Percentiles rank a stretch among this genome's conserved stretches.
phyloP scores from a whole-genome alignment of 1,140 invertebrate genomes.

The Archivesica marissinica region DNA sequence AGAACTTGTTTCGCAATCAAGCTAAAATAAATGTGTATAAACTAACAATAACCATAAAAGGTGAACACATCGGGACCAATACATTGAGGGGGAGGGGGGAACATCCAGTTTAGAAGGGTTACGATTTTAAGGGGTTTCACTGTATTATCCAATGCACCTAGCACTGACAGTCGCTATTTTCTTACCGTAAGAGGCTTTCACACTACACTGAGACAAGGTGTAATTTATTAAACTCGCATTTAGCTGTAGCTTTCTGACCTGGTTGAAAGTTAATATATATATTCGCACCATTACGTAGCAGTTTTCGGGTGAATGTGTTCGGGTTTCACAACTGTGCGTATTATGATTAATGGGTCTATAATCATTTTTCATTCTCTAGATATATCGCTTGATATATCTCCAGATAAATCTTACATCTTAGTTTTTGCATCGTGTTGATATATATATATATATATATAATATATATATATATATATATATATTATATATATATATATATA shows the following conservation, averaged over 20 bases:
- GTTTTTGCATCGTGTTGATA: constrained; percentile 12
- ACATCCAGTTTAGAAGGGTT: no score
- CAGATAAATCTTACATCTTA: constrained; percentile 34
- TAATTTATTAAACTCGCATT: constrained; percentile 23
- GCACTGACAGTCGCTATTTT: no score
- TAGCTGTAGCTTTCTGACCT: neutral
- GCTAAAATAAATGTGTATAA: no score
- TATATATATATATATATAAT: no score
- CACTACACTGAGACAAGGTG: neutral
- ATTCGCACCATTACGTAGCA: constrained; percentile 45
- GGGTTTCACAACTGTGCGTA: constrained; percentile 32
- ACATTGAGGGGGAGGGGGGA: no score
- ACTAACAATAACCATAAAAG: no score
- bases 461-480: no score
- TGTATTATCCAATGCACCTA: no score
- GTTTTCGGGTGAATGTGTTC: constrained; percentile 24
- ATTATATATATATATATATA: no score
- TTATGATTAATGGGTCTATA: constrained; percentile 38
- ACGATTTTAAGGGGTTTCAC: no score
- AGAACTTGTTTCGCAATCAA: no score
- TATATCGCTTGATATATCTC: constrained; percentile 29
- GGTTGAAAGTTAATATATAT: constrained; percentile 25
- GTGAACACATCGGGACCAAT: no score
- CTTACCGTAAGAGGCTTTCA: neutral
- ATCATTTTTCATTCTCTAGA: constrained; percentile 42